Base-by-base conservation (phyloP, 2,113 vertebrate species). In the Clupea harengus region DNA sequence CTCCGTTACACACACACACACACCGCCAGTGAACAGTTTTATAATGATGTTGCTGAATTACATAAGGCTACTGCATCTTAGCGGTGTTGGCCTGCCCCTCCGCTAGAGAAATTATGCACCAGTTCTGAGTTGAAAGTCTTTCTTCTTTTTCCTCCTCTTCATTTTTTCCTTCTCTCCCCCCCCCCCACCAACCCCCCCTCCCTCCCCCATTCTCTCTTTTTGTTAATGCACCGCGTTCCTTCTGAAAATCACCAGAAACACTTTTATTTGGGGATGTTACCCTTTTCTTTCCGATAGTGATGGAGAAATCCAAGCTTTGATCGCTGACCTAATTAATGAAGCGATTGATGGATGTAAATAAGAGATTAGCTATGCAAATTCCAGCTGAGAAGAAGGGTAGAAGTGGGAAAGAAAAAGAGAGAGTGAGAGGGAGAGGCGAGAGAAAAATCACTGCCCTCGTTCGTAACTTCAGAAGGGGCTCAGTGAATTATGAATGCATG, bases 251-350 rank as follows among this genome's bases (percentile, higher is more conserved):
- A 88, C 81, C 72, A 88, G 20, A 32, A 78, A 78, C 72, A 17
- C 72, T 78, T 78, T 78, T 39, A 78, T 78, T 78, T 78, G 28
- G 72, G 90, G 89, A 91, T 86, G 85, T 85, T 46, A 83, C 78
- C 85, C 87, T 64, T 86, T 82, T 88, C 85, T 81, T 44, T 82
- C 86, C 83, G 80, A n/a, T 13, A 89, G 85, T 86, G 89, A 91
- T 89, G 86, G 45, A 85, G 86, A 91, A 92, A 91, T 88, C 84
- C 88, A 84, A 39, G 88, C 92, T 95, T 94, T 95, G 92, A 95
- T 94, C 92, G 87, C 88, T 94, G 93, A 94, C 94, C 92, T 92
- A 95, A 93, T 96, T 95, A 94, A 93, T 93, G 89, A 90, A 93
- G 89, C 91, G 90, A 93, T 92, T 94, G 94, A 93, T 92, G 91